A percentile compares a stretch with the other conserved stretches of the same genome.
These are phyloP conservation scores for Petrocephalus zakoni DNA, from an alignment of 2,113 vertebrate genomes.

Conservation along the genomic window DNA sequence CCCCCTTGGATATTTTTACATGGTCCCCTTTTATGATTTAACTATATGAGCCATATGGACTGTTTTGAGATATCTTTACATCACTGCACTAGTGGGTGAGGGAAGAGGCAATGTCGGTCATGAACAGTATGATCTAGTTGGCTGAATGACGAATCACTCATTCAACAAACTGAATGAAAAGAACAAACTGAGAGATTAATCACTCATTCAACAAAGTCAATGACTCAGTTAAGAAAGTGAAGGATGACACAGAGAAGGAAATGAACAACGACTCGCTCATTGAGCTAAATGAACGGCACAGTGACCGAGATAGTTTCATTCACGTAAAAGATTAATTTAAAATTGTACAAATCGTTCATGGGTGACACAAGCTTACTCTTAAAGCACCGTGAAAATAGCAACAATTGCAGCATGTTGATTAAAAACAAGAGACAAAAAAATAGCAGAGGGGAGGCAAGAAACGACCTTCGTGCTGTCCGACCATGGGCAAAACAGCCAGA, in stretches of 20 bases:
- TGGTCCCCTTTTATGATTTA: background rate
- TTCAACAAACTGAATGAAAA: background rate
- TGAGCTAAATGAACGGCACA: background rate
- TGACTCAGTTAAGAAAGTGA: background rate
- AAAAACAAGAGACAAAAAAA: background rate
- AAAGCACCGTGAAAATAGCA: background rate
- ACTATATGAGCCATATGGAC: background rate
- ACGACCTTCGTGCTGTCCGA: background rate
- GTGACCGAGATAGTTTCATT: background rate
- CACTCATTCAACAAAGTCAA: background rate
- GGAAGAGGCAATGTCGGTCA: background rate
- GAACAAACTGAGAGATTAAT: background rate
- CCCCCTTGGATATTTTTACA: background rate
- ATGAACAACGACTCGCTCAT: background rate
- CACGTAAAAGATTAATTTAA: background rate
- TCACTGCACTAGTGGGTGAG: background rate
- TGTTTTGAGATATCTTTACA: background rate
- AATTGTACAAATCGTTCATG: background rate
- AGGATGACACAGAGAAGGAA: background rate
- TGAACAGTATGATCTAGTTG: background rate
- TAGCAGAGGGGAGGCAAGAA: background rate
- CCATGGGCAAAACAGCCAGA: background rate
- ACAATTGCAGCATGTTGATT: background rate
- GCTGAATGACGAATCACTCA: background rate
- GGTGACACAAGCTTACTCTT: background rate